Base-by-base conservation (phyloP, 2,888 invertebrate species). In the Hedychridium roseum region DNA sequence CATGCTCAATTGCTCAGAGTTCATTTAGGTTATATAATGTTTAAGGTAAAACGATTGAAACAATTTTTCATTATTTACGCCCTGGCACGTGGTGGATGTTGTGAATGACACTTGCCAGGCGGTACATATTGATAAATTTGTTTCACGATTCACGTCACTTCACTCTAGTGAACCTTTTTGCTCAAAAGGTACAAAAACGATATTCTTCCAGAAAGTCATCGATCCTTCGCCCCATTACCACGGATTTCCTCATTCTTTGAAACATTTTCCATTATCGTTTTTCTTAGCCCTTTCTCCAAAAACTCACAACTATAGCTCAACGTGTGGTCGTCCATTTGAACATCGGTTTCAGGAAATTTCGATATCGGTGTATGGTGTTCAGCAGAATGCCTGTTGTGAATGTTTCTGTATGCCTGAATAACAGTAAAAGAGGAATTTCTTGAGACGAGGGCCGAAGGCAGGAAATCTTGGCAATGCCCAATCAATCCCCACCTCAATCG, bases 21-120 rank as follows among this genome's bases (percentile, higher is more conserved):
- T 30, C 17, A 38, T 14, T 21, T 20, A 32, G n/a, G n/a, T 31
- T 7, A 7, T 7, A 9, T 32, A 9, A 9, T 9, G 14, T 20
- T 17, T 7, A 11, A 26, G n/a, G 26, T 34, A 40, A 20, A 23
- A 47, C 20, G 15, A 34, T 42, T 54, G 56, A 58, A 66, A 67
- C 60, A 65, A 64, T 66, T 68, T 70, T 67, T 69, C 54, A 61
- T 59, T 39, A 59, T 66, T 61, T 66, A 66, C 62, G 55, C 54
- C 34, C 55, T 60, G 69, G 44, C 62, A 66, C 50, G 59, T 37
- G 57, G 38, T 52, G 12, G 20, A 35, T 28, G 35, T 34, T 39
- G 37, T 40, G n/a, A 41, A 41, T 39, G 21, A 45, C 56, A 41
- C 49, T 68, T 70, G 62, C 54, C 66, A 60, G 52, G 58, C 47